These are phyloP conservation scores for Sapayoa aenigma DNA, from an alignment of 2,113 vertebrate genomes.

Conservation along the genomic window DNA sequence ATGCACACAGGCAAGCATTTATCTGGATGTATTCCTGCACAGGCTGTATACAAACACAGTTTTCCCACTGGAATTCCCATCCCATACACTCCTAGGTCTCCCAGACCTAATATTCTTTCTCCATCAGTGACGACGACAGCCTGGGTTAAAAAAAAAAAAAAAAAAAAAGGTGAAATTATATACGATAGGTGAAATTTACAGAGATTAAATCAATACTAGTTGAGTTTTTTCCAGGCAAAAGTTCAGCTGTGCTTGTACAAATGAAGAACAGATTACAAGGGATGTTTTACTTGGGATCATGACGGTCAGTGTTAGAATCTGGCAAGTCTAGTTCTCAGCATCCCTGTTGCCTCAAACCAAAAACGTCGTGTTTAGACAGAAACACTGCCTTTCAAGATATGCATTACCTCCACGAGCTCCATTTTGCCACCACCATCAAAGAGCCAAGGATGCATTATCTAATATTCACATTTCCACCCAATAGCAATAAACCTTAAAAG, in stretches of 20 bases:
- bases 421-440: not conserved
- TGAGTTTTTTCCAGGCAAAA: not conserved
- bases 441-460: not conserved
- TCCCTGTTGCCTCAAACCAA: not conserved
- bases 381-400: not conserved
- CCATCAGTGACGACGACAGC: conserved; percentile 97
- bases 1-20: conserved; percentile 92
- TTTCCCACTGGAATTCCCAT: conserved; percentile 98
- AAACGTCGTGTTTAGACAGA: not conserved
- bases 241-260: not conserved
- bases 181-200: accelerated
- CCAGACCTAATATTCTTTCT: conserved; percentile 93
- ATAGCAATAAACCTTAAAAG: not conserved
- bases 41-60: conserved; percentile 93
- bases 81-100: conserved; percentile 94
- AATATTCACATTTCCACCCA: not conserved
- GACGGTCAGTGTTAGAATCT: not conserved
- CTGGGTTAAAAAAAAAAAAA: conserved; percentile 60
- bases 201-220: not conserved
- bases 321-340: not conserved
- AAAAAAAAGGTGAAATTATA: not conserved
- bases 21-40: conserved; percentile 90
- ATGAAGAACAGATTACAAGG: not conserved
- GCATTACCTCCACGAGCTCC: not conserved
- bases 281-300: not conserved